Base-by-base conservation (phyloP, 2,113 vertebrate species). In the Puffinus mauretanicus region DNA sequence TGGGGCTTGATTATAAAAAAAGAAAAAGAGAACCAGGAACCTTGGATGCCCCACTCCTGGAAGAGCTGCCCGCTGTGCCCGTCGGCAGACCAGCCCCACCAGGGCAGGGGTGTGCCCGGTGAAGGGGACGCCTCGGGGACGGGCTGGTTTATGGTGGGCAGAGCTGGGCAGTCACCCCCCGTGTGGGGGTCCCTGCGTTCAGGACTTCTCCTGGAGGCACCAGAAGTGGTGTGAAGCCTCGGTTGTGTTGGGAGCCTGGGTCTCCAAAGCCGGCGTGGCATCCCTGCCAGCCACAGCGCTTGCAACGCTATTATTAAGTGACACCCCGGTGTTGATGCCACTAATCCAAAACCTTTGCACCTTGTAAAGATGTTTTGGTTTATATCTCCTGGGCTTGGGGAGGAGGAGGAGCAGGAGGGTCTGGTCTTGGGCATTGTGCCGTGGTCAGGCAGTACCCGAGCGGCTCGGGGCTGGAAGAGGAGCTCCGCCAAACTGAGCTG, bases 101-200 rank as follows among this genome's bases (percentile, higher is more conserved):
- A 27, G 54, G 5, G 3, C 34, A 2, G 16, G 27, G 54, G 60
- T 44, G 44, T 19, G 62, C n/a, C 51, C 0, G 0, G 27, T 3
- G 1, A 8, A 11, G 49, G 38, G 34, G 54, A 22, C 0, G 1
- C 20, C 10, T 19, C 0, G 0, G 54, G 38, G 11, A 38, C 0
- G 2, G 27, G 15, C 55, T 64, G 49, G 60, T 24, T 78, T 4
- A 0, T 2, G 20, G 64, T 10, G 54, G 64, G 54, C 57, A 34
- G 60, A 6, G 17, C 0, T 19, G 60, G 58, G 67, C 29, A 5
- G 4, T 10, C 58, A 6, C 24, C 2, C 9, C 9, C 34, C 3
- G 6, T 2, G 18, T 2, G 46, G 0, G 4, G 21, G 22, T 29
- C 34, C 15, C 22, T 8, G 47, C 3, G 2, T 3, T 10, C 57